Base-by-base conservation (phyloP, 1,140 invertebrate species). In the Drosophila aff. region DNA sequence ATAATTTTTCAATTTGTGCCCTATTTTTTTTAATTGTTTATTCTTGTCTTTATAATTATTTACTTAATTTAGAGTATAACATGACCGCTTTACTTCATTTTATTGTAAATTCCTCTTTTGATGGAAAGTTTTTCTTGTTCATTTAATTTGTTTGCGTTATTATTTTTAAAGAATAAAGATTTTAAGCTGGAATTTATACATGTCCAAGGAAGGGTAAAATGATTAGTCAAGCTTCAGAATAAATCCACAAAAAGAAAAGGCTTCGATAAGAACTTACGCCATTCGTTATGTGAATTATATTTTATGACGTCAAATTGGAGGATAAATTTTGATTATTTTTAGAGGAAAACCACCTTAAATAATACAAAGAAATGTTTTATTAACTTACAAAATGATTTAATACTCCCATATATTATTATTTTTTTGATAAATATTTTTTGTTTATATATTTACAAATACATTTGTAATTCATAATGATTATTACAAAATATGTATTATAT, bases 201-300 rank as follows among this genome's bases (percentile, higher is more conserved):
- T 40, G 18, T 41, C 7, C 6, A 28, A 40, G 52, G 3, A 4
- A 41, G 36, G 21, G 21, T 11, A 26, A 57, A 8, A 23, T 41
- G 23, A 58, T 58, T 40, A 41, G 21, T 58, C 23, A 40, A 26
- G 36, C 55, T 58, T 58, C 1, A 23, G 26, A 59, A n/a, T 28
- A 59, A 28, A 18, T 28, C 2, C 6, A 40, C 6, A 38, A 38
- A 38, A 26, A 5, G 3, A n/a, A 40, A 57, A 57, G 9, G 13
- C 5, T 15, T 57, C 21, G 21, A 57, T 57, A 57, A 23, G 21
- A 57, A 40, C 10, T 57, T 2, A 57, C 33, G 33, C 1, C 18
- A 57, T 13, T 38, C 11, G 18, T 23, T 57, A 57, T 57, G 3
- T n/a, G 10, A 21, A 38, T 1, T 21, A 26, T 2, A 38, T 23